Evolutionary conservation across 2,888 invertebrate species (phyloP).

Genomic region (Syrphus vitripennis): DNA sequence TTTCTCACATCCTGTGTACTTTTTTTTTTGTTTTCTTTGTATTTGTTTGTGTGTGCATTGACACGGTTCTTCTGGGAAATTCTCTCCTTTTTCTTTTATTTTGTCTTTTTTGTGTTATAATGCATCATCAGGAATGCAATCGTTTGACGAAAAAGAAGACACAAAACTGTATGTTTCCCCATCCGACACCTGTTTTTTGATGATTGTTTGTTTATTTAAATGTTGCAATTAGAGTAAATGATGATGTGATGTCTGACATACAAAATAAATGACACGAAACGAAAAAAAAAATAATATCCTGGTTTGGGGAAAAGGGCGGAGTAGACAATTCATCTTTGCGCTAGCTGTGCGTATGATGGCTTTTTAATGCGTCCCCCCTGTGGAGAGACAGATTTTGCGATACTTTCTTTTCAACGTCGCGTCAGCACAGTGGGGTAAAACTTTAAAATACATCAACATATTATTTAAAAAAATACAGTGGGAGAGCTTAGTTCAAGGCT

Average conservation of each 20-base stretch:
- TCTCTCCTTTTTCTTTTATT: background rate
- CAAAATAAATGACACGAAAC: constrained; percentile 42
- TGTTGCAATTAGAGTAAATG: constrained; percentile 59
- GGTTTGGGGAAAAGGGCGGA: background rate
- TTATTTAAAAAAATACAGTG: too few species aligned
- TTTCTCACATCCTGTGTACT: constrained; percentile 57
- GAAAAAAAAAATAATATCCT: constrained; percentile 29
- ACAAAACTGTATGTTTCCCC: background rate
- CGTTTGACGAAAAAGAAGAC: constrained; percentile 16
- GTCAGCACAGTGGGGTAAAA: background rate
- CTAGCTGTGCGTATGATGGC: constrained; percentile 32
- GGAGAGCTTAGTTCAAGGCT: too few species aligned
- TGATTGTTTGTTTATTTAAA: constrained; percentile 48
- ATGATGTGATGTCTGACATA: constrained; percentile 40
- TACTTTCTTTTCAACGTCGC: background rate
- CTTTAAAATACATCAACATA: background rate
- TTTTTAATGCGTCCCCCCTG: constrained; percentile 3
- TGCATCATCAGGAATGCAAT: constrained; percentile 43
- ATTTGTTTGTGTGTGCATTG: constrained; percentile 44
- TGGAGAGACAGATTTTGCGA: constrained; percentile 21
- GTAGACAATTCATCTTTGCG: background rate
- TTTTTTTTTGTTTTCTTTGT: background rate
- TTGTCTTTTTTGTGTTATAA: background rate
- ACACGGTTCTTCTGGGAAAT: constrained; percentile 64
- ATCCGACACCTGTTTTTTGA: constrained; percentile 53